Evolutionary conservation across 2,888 invertebrate species (phyloP).

Genomic region (Merodon equestris): DNA sequence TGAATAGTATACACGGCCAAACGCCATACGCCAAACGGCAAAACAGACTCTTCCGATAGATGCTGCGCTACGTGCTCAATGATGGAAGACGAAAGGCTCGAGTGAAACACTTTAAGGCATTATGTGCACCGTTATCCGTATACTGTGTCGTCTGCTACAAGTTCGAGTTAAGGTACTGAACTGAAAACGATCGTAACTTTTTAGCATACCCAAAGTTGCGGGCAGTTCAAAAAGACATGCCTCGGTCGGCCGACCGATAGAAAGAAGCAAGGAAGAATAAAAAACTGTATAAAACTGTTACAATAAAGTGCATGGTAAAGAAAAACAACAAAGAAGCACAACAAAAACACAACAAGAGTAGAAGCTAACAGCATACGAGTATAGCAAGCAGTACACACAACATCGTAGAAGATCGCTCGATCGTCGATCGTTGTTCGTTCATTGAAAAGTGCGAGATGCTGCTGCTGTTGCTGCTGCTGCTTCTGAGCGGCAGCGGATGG

Average conservation of each 20-base stretch:
- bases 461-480: constrained; percentile 67
- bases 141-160: constrained; percentile 69
- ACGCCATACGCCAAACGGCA: constrained; percentile 8
- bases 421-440: constrained; percentile 57
- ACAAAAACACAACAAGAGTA: constrained; percentile 66
- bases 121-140: constrained; percentile 69
- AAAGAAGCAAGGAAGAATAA: constrained; percentile 66
- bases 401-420: constrained; percentile 62
- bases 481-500: constrained; percentile 67
- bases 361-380: constrained; percentile 44
- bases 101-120: constrained; percentile 68
- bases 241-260: constrained; percentile 58
- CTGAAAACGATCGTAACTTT: constrained; percentile 69
- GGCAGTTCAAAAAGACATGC: constrained; percentile 68
- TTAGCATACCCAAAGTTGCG: constrained; percentile 69
- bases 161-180: constrained; percentile 69
- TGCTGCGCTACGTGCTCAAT: constrained; percentile 63
- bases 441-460: constrained; percentile 65
- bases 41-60: constrained; percentile 62
- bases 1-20: constrained; percentile 59
- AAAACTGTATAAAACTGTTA: constrained; percentile 68
- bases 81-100: constrained; percentile 68
- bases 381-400: constrained; percentile 27
- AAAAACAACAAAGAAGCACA: constrained; percentile 57
- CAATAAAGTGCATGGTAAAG: constrained; percentile 68